These are phyloP conservation scores for Acanthurus lineatus DNA, from an alignment of 2,797 vertebrate genomes.

Conservation along the genomic window DNA sequence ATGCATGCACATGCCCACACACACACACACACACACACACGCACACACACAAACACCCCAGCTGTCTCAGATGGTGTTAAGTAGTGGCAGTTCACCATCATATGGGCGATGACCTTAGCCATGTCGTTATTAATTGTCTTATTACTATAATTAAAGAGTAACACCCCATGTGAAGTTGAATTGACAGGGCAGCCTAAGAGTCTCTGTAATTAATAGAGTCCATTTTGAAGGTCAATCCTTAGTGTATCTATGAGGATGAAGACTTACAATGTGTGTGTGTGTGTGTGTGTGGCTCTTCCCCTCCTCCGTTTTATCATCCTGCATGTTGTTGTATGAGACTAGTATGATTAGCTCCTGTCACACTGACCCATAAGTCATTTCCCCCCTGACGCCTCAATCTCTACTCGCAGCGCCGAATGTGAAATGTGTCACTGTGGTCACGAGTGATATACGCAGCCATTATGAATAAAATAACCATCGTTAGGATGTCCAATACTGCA, in stretches of 20 bases:
- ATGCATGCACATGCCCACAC: constrained; percentile 24
- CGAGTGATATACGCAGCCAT: constrained; percentile 79
- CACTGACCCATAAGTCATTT: constrained; percentile 72
- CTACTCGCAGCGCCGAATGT: constrained; percentile 64
- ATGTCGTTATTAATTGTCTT: constrained; percentile 85
- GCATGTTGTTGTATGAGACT: constrained; percentile 77
- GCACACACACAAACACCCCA: neutral
- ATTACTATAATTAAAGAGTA: constrained; percentile 84
- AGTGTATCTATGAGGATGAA: constrained; percentile 55
- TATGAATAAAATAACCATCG: constrained; percentile 83
- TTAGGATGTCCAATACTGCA: constrained; percentile 68
- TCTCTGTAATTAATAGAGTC: constrained; percentile 80
- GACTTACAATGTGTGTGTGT: constrained; percentile 16
- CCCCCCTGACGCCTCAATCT: constrained; percentile 71
- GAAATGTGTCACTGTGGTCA: constrained; percentile 74
- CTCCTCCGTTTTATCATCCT: constrained; percentile 70
- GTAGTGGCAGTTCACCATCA: constrained; percentile 64
- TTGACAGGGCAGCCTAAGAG: constrained; percentile 68
- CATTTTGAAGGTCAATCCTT: constrained; percentile 81
- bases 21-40: constrained; percentile 12
- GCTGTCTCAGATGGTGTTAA: constrained; percentile 56
- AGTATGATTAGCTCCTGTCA: constrained; percentile 80
- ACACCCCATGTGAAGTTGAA: constrained; percentile 74
- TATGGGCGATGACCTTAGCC: constrained; percentile 79
- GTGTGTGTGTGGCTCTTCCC: constrained; percentile 23